Evolutionary conservation across 2,113 vertebrate species (phyloP), one percentile per base, ranked within the genome.

Genomic region (Catagonus wagneri): DNA sequence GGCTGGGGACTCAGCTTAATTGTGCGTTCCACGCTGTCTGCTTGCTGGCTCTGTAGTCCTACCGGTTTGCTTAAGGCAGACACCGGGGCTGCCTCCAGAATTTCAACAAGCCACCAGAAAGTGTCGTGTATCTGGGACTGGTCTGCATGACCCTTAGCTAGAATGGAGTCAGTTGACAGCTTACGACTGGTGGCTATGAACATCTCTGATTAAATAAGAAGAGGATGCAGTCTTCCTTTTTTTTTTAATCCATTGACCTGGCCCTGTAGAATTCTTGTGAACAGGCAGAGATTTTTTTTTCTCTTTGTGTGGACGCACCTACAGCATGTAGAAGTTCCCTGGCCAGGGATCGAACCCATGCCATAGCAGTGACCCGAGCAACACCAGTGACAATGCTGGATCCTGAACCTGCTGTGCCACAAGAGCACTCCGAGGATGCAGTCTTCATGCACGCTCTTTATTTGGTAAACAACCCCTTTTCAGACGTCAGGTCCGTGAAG

Each of bases 1-100:
- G 1, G 15, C 3, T 11, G 1, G 2, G 1, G 10, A 16, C 36
- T 50, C 20, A 19, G 25, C 3, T 83, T 29, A 7, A 1, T 10
- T 27, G 52, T 60, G 15, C 54, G 0, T 78, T 65, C 15, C 29
- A 7, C 14, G 39, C 79, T 17, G 25, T 25, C 2, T 23, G 72
- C 60, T 69, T 39, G 54, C 11, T 16, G 34, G 8, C 25, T 50
- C 87, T 13, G n/a, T 3, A 12, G 9, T 20, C 50, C 69, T 23
- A 9, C 1, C 0, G 0, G 13, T 23, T 58, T 23, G 68, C 27
- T 7, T 76, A 66, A 69, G 71, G 36, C 29, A 23, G 34, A 66
- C 60, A 23, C 63, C 56, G 36, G 32, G 14, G 56, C 76, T 29
- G 4, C 87, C 50, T 63, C 65, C 22, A 66, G 84, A 19, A 34